Evolutionary conservation across 2,888 invertebrate species (phyloP).

Genomic region (Willowsia nigromaculata): DNA sequence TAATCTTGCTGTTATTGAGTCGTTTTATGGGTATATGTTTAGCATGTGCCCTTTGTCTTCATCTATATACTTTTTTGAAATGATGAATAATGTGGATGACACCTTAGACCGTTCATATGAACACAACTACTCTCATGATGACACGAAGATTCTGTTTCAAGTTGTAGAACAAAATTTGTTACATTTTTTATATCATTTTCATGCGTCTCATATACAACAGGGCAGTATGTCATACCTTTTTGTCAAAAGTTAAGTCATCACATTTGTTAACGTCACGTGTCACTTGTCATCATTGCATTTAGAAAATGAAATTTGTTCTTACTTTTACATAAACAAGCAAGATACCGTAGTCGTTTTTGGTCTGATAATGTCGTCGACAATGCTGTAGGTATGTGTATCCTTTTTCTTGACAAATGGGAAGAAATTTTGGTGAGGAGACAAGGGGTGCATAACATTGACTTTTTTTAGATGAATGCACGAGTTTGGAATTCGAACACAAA

Average conservation of each 20-base stretch:
- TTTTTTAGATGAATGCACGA: neutral
- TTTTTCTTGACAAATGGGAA: neutral
- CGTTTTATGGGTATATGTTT: neutral
- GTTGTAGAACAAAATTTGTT: slow-evolving; percentile 31
- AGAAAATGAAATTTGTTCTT: neutral
- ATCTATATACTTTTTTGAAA: neutral
- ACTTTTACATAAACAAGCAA: neutral
- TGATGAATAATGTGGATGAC: neutral
- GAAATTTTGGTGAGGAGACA: neutral
- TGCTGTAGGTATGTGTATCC: neutral
- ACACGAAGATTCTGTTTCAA: neutral
- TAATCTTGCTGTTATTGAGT: neutral
- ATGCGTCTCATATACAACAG: neutral
- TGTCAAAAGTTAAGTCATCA: slow-evolving; percentile 54
- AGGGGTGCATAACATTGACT: neutral
- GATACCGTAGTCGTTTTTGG: neutral
- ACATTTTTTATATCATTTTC: neutral
- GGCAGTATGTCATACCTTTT: neutral
- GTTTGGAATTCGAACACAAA: neutral
- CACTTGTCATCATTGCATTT: neutral
- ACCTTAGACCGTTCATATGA: neutral
- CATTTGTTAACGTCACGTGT: slow-evolving; percentile 17
- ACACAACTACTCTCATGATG: slow-evolving; percentile 5
- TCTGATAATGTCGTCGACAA: neutral
- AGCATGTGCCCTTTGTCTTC: neutral